These are phyloP conservation scores for Psittacara wagleri DNA, from an alignment of 2,113 vertebrate genomes.

Conservation along the genomic window DNA sequence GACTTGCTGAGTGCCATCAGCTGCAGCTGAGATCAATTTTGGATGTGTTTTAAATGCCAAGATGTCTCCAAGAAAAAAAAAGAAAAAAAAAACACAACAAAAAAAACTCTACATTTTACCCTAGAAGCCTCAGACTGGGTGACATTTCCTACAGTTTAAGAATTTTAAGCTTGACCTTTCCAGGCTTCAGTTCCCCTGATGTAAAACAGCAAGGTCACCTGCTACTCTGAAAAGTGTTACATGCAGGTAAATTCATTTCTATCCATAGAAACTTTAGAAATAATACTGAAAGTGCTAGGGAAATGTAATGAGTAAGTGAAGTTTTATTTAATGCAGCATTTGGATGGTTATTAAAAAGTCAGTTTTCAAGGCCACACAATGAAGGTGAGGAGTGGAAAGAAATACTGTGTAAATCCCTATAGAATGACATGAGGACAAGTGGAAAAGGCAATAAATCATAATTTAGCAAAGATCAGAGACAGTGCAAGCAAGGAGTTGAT, in stretches of 20 bases:
- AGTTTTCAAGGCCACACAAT: neutral
- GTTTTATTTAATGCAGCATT: neutral
- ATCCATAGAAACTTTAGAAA: neutral
- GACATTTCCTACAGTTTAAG: neutral
- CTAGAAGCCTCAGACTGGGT: neutral
- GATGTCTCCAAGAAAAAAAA: neutral
- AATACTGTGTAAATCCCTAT: neutral
- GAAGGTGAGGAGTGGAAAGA: neutral
- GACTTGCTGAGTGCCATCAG: slow-evolving; percentile 2
- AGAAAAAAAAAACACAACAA: too few relatives aligned
- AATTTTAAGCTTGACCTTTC: slow-evolving; percentile 20
- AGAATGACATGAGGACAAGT: neutral
- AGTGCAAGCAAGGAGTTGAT: neutral
- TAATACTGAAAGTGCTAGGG: neutral
- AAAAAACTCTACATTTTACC: neutral
- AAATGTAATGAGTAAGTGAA: neutral
- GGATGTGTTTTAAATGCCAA: neutral
- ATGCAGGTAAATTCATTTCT: neutral
- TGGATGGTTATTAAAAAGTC: neutral
- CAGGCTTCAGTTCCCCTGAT: fast-evolving
- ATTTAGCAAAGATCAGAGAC: neutral
- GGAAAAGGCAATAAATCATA: neutral
- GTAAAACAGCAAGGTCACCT: neutral
- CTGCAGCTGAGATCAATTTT: slow-evolving; percentile 39
- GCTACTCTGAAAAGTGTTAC: neutral